Evolutionary conservation across 2,888 invertebrate genomes (phyloP), one percentile per base, ranked within the genome.

Genomic region (Melanchra persicariae): DNA sequence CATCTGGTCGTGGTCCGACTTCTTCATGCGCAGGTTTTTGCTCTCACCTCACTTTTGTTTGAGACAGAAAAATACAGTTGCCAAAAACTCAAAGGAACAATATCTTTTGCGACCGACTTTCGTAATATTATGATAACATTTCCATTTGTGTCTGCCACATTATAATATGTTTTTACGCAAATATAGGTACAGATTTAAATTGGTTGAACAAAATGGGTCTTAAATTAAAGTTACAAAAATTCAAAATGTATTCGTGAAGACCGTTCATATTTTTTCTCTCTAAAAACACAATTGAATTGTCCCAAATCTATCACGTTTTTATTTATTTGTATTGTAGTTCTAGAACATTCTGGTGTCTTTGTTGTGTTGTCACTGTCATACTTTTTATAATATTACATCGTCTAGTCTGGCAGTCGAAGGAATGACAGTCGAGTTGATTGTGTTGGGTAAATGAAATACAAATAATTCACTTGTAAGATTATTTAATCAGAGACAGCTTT

Each of bases 21-120:
- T 68, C 76, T 68, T 51, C 26, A 75, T 55, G 45, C 30, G 49
- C n/a, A 45, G 45, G 5, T 81, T 69, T 81, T 78, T 76, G 68
- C 64, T 57, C 58, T 66, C 57, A 43, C 45, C 75, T 61, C 49
- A 63, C 61, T 69, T 78, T 71, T 65, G 37, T 58, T 63, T 64
- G 26, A 22, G 37, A 30, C 26, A 12, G 60, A 61, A 61, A 66
- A 65, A 79, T 60, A 79, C 26, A 24, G 40, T 70, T 12, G n/a
- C 9, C 22, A 22, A 24, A 10, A 37, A 45, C 17, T 45, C 43
- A 49, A 45, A 70, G 40, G 43, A 24, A 12, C 34, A 30, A 40
- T 58, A 54, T 34, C 8, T 77, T 54, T 70, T 69, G n/a, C 40
- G 24, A 51, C 30, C 12, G 22, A 24, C 6, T 22, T 30, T 15